Conservation (phyloP, 2,797 vertebrate species). For the Acanthurus lineatus region DNA sequence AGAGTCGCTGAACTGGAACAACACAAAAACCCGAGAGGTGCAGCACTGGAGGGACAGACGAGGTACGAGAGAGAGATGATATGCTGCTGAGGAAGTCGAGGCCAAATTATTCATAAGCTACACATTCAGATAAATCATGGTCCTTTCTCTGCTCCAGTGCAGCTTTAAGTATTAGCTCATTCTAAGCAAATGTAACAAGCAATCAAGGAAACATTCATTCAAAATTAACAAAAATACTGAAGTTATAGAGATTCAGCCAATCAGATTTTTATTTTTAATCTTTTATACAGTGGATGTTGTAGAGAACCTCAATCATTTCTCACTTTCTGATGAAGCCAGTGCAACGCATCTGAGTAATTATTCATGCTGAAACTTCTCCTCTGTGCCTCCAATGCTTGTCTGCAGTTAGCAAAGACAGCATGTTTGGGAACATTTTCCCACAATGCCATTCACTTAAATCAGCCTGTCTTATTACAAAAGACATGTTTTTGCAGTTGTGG, state of each 20-base stretch:
- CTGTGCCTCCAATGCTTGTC: too few relatives aligned
- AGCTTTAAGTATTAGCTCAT: not conserved
- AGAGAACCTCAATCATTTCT: too few relatives aligned
- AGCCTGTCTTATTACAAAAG: too few relatives aligned
- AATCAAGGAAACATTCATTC: not conserved
- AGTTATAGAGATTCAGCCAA: not conserved
- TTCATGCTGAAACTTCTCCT: too few relatives aligned
- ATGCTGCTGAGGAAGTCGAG: not conserved
- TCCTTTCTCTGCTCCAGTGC: slow-evolving; percentile 10
- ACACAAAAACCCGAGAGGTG: slow-evolving; percentile 33
- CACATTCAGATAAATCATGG: slow-evolving; percentile 31
- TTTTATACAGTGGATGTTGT: not conserved
- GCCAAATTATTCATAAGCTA: slow-evolving; percentile 56
- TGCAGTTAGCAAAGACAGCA: too few relatives aligned
- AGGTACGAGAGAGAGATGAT: slow-evolving; percentile 12
- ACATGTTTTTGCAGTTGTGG: too few relatives aligned
- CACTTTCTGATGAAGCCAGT: not conserved
- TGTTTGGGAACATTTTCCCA: too few relatives aligned
- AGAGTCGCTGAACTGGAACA: slow-evolving; percentile 49
- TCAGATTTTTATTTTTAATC: not conserved
- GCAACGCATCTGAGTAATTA: too few relatives aligned
- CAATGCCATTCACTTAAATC: too few relatives aligned
- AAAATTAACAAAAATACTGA: not conserved
- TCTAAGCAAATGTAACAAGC: slow-evolving; percentile 3
- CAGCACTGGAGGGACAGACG: not conserved